Evolutionary conservation across 1,140 invertebrate species (phyloP), one percentile per base, ranked within the genome.

Genomic region (Aphis craccivora): DNA sequence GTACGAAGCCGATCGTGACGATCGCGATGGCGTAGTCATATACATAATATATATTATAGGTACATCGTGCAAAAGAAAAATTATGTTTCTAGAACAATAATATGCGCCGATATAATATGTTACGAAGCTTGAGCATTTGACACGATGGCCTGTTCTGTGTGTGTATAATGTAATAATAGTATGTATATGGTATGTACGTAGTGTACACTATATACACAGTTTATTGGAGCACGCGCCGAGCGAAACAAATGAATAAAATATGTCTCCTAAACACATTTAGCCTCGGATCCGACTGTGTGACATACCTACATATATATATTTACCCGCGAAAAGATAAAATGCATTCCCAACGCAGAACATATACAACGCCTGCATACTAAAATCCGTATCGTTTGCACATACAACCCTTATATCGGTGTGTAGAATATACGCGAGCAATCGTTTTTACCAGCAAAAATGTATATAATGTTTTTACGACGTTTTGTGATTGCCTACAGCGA

Each of bases 331-430:
- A 51, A 89, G 88, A 89, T 53, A 89, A 89, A 89, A 89, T 89
- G 87, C 87, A 89, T 37, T 89, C 48, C 45, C 87, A 53, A 22
- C n/a, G 20, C 45, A 87, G 37, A 87, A 83, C n/a, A 76, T 76
- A 40, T 55, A 89, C 88, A 89, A 37, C 88, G 51, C 22, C 23
- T 89, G 88, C 88, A 89, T 89, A 89, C 88, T 89, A 89, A 89
- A 89, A 53, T 89, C 87, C 25, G 48, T 89, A 89, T 89, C 88
- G 88, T 89, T 89, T 35, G 35, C 51, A 89, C 88, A 53, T 55
- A 35, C 35, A 6, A 55, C 51, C 35, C 25, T 45, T 86, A 88
- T 88, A 35, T 45, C n/a, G 23, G n/a, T 89, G n/a, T 1, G 43
- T n/a, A 48, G 22, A 87, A 45, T 40, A 51, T 20, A 48, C 6